phyloP scores from a whole-genome alignment of 2,888 invertebrate genomes.

The Caradrina clavipalpis region DNA sequence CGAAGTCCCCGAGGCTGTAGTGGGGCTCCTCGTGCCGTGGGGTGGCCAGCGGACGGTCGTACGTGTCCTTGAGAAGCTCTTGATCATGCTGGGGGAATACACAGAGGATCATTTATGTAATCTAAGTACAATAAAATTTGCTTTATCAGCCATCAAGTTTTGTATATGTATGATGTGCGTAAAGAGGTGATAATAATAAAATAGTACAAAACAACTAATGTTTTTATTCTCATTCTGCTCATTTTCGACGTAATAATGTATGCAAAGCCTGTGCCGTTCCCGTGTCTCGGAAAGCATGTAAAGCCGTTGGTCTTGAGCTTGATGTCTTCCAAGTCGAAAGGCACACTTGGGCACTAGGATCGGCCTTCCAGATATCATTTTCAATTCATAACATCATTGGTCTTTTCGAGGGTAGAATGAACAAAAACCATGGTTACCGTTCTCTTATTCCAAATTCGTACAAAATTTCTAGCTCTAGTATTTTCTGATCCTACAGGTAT shows the following conservation, averaged over 20 bases:
- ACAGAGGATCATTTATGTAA: background rate
- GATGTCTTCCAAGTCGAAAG: too few relatives aligned
- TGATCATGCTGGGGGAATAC: conserved; percentile 79
- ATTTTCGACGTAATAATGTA: background rate
- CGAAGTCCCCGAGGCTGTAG: conserved; percentile 88
- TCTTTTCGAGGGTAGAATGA: too few relatives aligned
- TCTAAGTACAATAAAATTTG: background rate
- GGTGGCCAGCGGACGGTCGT: conserved; percentile 88
- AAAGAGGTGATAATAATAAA: background rate
- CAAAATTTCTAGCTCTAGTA: too few relatives aligned
- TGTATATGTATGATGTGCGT: background rate
- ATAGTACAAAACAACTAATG: background rate
- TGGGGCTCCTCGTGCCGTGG: conserved; percentile 87
- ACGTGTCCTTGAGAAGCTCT: conserved; percentile 86
- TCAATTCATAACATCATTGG: too few relatives aligned
- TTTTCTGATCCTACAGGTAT: too few relatives aligned
- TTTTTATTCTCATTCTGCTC: background rate
- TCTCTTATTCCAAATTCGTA: too few relatives aligned
- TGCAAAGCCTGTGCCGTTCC: background rate
- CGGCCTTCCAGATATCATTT: too few relatives aligned
- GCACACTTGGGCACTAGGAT: too few relatives aligned
- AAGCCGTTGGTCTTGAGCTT: too few relatives aligned
- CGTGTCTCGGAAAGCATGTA: background rate
- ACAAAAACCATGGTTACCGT: too few relatives aligned
- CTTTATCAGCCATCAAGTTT: background rate